A percentile compares a stretch with the other conserved stretches of the same genome.
These are phyloP conservation scores for Lithobius niger DNA, from an alignment of 1,140 invertebrate species.

Conservation along the genomic window DNA sequence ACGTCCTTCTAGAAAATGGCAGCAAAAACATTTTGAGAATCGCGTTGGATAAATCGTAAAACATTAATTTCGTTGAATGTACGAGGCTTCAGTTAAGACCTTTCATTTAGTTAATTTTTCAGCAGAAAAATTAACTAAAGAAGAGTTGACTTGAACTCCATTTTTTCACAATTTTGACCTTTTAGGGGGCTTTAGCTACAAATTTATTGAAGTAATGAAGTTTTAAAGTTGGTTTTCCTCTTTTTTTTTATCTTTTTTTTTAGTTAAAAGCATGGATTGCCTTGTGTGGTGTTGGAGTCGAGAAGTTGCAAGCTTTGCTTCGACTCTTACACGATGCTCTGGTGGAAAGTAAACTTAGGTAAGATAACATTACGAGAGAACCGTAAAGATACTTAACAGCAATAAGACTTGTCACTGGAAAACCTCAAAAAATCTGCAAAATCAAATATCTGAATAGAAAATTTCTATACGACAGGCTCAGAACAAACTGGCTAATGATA, in stretches of 20 bases:
- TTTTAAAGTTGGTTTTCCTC: no score
- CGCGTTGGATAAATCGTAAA: no score
- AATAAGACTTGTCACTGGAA: not conserved
- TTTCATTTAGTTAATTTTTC: no score
- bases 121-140: not conserved
- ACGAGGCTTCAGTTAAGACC: no score
- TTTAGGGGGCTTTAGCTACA: no score
- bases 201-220: no score
- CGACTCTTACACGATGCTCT: conserved; percentile 78
- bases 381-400: not conserved
- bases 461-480: not conserved
- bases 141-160: no score
- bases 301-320: conserved; percentile 85
- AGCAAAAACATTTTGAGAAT: no score
- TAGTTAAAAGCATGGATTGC: conserved; percentile 66
- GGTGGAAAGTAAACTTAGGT: conserved; percentile 11
- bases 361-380: not conserved
- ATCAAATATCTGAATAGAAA: not conserved
- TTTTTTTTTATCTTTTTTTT: conserved; percentile 11
- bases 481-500: not conserved
- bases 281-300: conserved; percentile 65
- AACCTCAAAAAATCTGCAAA: not conserved
- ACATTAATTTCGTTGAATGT: no score
- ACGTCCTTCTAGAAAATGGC: no score
- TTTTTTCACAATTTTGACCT: no score